phyloP scores from a whole-genome alignment of 2,797 vertebrate genomes.

The Sebastes iracundus region DNA sequence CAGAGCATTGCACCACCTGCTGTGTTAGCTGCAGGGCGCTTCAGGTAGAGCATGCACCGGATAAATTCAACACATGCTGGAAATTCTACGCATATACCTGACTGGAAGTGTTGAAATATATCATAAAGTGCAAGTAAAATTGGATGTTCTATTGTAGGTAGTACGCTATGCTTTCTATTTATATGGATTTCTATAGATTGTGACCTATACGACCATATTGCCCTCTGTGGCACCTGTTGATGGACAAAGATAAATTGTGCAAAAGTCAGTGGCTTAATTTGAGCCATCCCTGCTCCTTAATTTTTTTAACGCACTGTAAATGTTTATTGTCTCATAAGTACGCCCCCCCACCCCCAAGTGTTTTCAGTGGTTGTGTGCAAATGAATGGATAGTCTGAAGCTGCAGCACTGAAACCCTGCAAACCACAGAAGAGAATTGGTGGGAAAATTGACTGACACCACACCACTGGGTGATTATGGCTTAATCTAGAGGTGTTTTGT shows the following conservation, averaged over 20 bases:
- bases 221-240: neutral
- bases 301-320: constrained; percentile 39
- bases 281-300: constrained; percentile 12
- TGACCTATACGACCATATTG: neutral
- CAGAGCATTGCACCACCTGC: neutral
- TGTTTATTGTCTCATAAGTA: constrained; percentile 44
- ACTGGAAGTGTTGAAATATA: neutral
- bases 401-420: neutral
- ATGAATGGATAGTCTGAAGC: neutral
- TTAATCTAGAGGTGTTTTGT: constrained; percentile 20
- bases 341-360: neutral
- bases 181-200: neutral
- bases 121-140: neutral
- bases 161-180: neutral
- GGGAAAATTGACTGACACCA: neutral
- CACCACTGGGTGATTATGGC: constrained; percentile 10
- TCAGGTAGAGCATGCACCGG: neutral
- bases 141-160: neutral
- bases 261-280: constrained; percentile 14
- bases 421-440: neutral
- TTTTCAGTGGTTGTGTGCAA: constrained; percentile 18
- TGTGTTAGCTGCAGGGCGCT: constrained; percentile 2
- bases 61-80: neutral
- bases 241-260: neutral
- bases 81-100: neutral